Conservation (phyloP, 2,888 invertebrate genomes). For the Tortrix viridana region DNA sequence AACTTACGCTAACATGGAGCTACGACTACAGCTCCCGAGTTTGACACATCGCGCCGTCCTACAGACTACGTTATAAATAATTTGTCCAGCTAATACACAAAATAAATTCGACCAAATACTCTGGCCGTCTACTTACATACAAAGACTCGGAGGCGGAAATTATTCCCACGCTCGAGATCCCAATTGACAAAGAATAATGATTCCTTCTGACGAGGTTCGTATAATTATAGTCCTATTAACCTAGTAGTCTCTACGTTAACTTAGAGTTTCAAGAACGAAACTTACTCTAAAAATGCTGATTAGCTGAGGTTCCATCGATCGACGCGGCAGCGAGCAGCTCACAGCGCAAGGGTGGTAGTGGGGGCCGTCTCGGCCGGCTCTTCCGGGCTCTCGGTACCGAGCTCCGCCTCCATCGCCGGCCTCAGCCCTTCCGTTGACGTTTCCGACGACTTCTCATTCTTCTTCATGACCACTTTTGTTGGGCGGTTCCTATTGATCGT, state of each 20-base stretch:
- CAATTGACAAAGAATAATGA: conserved; percentile 61
- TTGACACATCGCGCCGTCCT: conserved; percentile 65
- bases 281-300: conserved; percentile 76
- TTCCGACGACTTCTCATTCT: conserved; percentile 50
- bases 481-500: conserved; percentile 64
- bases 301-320: conserved; percentile 69
- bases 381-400: conserved; percentile 44
- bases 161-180: conserved; percentile 44
- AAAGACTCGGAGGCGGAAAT: conserved; percentile 48
- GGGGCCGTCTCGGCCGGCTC: conserved; percentile 43
- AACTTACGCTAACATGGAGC: conserved; percentile 72
- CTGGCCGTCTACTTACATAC: conserved; percentile 60
- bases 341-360: conserved; percentile 49
- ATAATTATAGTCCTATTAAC: conserved; percentile 57
- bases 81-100: conserved; percentile 77
- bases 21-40: conserved; percentile 57
- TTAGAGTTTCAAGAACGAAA: conserved; percentile 79
- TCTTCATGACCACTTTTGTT: conserved; percentile 71
- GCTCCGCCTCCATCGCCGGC: conserved; percentile 28
- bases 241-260: conserved; percentile 78
- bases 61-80: conserved; percentile 71
- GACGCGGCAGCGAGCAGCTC: conserved; percentile 43
- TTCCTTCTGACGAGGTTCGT: conserved; percentile 51
- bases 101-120: conserved; percentile 59
- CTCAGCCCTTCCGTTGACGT: conserved; percentile 43